These are phyloP conservation scores for Teleopsis dalmanni DNA, from an alignment of 1,140 invertebrate species.

Conservation along the genomic window DNA sequence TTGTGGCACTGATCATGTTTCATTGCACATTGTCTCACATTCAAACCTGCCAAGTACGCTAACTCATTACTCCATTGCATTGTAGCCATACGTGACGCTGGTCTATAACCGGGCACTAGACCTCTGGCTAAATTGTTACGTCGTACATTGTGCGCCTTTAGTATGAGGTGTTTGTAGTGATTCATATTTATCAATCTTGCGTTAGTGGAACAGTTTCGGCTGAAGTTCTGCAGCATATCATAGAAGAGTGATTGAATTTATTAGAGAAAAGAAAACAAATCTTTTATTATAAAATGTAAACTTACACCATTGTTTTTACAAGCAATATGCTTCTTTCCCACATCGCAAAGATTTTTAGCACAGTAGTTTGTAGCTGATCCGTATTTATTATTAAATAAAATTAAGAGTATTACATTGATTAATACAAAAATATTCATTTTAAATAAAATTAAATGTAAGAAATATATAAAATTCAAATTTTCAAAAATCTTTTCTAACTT, in stretches of 20 bases:
- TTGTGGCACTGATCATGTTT: conserved; percentile 10
- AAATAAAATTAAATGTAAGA: too few relatives aligned
- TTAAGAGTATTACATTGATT: too few relatives aligned
- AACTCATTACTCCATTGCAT: conserved; percentile 13
- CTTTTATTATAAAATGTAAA: not conserved
- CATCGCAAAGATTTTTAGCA: too few relatives aligned
- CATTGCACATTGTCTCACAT: conserved; percentile 8
- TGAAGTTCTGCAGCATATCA: not conserved
- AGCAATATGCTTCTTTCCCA: conserved; percentile 1
- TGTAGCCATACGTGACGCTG: conserved; percentile 5
- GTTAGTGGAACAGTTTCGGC: not conserved
- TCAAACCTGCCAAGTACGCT: conserved; percentile 2
- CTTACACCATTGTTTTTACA: not conserved
- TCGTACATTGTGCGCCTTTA: conserved; percentile 5
- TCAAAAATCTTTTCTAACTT: too few relatives aligned
- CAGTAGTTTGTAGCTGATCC: too few relatives aligned
- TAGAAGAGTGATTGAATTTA: too few relatives aligned
- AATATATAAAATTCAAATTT: too few relatives aligned
- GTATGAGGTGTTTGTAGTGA: not conserved
- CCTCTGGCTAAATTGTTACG: conserved; percentile 7
- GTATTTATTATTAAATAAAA: too few relatives aligned
- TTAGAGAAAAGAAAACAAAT: not conserved
- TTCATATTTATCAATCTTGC: not conserved
- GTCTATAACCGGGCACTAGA: not conserved
- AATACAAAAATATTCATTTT: too few relatives aligned